These are phyloP conservation scores for Pasiphila rectangulata DNA, from an alignment of 2,888 invertebrate species.

Conservation along the genomic window DNA sequence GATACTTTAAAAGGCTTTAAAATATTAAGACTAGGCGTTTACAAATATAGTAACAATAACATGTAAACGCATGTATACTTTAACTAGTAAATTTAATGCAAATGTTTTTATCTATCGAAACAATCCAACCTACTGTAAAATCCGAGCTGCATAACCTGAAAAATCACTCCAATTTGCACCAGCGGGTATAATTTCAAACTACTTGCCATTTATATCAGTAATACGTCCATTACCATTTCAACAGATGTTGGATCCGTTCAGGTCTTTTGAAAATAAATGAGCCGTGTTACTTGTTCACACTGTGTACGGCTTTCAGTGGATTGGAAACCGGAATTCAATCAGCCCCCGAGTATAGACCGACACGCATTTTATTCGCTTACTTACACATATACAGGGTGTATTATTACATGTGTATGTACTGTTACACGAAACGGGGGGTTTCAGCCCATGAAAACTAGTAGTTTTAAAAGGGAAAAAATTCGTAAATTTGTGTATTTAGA, in stretches of 20 bases:
- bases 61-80: too few relatives aligned
- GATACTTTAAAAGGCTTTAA: too few relatives aligned
- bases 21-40: background rate
- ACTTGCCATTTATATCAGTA: constrained; percentile 24
- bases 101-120: too few relatives aligned
- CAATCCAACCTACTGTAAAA: too few relatives aligned
- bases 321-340: constrained; percentile 42
- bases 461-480: too few relatives aligned
- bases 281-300: constrained; percentile 30
- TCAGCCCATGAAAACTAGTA: too few relatives aligned
- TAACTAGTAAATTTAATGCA: too few relatives aligned
- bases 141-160: constrained; percentile 16
- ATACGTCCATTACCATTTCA: constrained; percentile 27
- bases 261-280: constrained; percentile 21
- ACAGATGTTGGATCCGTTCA: constrained; percentile 23
- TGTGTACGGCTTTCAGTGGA: constrained; percentile 43
- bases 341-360: background rate
- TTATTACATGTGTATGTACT: too few relatives aligned
- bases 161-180: constrained; percentile 23
- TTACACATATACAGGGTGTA: background rate
- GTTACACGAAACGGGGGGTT: too few relatives aligned
- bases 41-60: too few relatives aligned
- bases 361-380: background rate
- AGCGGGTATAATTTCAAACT: constrained; percentile 20
- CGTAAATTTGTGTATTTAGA: too few relatives aligned